These are phyloP conservation scores for Leptodactylus fuscus DNA, from an alignment of 2,113 vertebrate species.

Conservation along the genomic window DNA sequence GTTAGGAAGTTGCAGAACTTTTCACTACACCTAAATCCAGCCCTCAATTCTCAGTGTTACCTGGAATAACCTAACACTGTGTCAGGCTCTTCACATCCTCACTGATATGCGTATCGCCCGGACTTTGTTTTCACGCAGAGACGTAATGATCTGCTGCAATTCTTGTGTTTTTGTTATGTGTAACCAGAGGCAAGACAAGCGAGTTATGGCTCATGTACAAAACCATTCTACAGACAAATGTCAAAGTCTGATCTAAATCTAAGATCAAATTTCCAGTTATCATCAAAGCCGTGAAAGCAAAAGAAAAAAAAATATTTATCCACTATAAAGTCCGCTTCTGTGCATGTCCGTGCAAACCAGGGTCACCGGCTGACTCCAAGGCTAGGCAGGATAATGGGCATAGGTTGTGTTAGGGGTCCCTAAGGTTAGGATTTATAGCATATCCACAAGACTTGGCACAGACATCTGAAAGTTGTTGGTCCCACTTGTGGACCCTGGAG, in stretches of 20 bases:
- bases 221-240: background rate
- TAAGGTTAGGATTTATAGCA: too few relatives aligned
- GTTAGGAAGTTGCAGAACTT: too few relatives aligned
- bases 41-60: background rate
- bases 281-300: background rate
- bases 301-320: background rate
- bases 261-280: background rate
- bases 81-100: background rate
- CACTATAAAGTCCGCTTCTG: constrained; percentile 54
- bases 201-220: background rate
- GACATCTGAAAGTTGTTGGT: too few relatives aligned
- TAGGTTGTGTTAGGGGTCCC: too few relatives aligned
- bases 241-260: background rate
- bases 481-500: too few relatives aligned
- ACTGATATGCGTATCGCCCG: background rate
- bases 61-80: background rate
- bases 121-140: background rate
- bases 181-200: background rate
- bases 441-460: too few relatives aligned
- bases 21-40: too few relatives aligned
- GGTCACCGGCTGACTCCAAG: constrained; percentile 40
- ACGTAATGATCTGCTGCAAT: background rate
- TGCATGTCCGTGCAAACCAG: constrained; percentile 48
- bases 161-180: constrained; percentile 46
- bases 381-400: background rate